Evolutionary conservation across 1,140 invertebrate genomes (phyloP), one percentile per base, ranked within the genome.

Genomic region (Cephus cinctus): DNA sequence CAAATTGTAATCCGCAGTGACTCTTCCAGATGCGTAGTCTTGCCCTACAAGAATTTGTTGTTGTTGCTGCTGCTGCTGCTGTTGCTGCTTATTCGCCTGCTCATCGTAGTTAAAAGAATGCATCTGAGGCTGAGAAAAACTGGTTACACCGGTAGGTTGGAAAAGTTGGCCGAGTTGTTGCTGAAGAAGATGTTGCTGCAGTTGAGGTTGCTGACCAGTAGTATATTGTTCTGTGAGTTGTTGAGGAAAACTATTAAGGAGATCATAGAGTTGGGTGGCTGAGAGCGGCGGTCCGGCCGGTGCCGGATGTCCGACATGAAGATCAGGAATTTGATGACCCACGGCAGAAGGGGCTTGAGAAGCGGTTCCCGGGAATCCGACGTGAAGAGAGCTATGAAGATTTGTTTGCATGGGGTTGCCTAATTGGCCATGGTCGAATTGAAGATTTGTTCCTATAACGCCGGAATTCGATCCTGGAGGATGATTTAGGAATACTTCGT

Each of bases 91-190:
- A 27, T 70, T 72, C 19, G 60, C 63, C 34, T 76, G 75, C 47
- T 80, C 78, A 36, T 79, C 75, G 47, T 80, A 80, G 61, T 80
- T 80, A 53, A 80, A 80, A 0, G 75, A 75, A 34, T 80, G 77
- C 59, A 71, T 75, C 45, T 80, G 75, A 0, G 78, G 73, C 48
- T 78, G 73, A 1, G 75, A 69, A 38, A 72, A 67, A 31, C 61
- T 58, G 6, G 58, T 61, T n/a, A 39, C 21, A 11, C 35, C 45
- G n/a, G 47, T 54, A 19, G 62, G 48, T 16, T 66, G 59, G 14
- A 69, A 49, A 3, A 60, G 50, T 41, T 71, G 64, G 19, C 71
- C 50, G 54, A 77, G 50, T 18, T 76, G 67, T 32, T 75, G 69
- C 39, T 80, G 78, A 14, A 77, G 63, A 32, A 75, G 48, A 31